Conservation (phyloP, 2,888 invertebrate species). For the Cryptus armator region DNA sequence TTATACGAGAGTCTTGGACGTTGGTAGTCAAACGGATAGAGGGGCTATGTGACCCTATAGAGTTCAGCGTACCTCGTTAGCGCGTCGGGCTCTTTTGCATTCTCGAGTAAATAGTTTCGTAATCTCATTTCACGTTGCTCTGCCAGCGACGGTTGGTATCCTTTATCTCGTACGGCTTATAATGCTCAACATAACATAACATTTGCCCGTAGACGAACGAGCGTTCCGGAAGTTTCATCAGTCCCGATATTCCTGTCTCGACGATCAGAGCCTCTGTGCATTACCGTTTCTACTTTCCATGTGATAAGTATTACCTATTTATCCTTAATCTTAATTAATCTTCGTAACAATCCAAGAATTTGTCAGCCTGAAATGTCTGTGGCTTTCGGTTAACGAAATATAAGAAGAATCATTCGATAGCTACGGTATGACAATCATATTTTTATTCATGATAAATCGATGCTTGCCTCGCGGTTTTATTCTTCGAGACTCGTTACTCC, state of each 20-base stretch:
- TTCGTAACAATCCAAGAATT: not conserved
- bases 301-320: slow-evolving; percentile 20
- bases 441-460: slow-evolving; percentile 29
- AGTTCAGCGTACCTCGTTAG: not conserved
- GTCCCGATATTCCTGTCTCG: not conserved
- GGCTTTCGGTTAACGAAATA: not conserved
- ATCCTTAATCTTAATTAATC: slow-evolving; percentile 37
- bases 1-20: not conserved
- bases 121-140: slow-evolving; percentile 1
- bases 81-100: not conserved
- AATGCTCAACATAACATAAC: slow-evolving; percentile 4
- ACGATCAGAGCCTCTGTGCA: not conserved
- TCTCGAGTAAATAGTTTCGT: slow-evolving; percentile 1
- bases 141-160: not conserved
- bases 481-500: not conserved
- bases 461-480: not conserved
- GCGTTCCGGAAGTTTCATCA: slow-evolving; percentile 46
- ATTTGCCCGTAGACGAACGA: slow-evolving; percentile 6
- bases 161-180: not conserved
- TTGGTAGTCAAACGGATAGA: not conserved
- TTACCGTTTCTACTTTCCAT: not conserved
- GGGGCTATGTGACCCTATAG: not conserved
- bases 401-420: not conserved
- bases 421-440: not conserved
- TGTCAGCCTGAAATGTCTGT: slow-evolving; percentile 30